Evolutionary conservation across 2,113 vertebrate species (phyloP).

Genomic region (Monopterus albus): DNA sequence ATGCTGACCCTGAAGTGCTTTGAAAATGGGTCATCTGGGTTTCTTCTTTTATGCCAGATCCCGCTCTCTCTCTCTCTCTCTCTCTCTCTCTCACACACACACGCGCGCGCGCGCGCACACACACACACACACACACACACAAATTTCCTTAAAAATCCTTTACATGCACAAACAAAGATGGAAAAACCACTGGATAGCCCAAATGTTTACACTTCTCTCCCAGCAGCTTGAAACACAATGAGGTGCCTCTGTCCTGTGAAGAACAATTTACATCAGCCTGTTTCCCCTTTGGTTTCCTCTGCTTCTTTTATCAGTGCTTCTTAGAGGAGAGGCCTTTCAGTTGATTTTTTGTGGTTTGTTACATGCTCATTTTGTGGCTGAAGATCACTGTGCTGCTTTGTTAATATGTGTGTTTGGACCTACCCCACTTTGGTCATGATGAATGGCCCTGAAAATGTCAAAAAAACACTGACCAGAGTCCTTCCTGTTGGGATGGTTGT

Average conservation of each 20-base stretch:
- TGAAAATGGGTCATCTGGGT: conserved; percentile 48
- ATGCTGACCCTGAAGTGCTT: conserved; percentile 34
- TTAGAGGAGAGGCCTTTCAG: conserved; percentile 1
- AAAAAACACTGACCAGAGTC: conserved; percentile 32
- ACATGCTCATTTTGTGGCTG: conserved; percentile 8
- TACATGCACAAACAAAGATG: conserved; percentile 14
- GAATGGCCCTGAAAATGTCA: conserved; percentile 45
- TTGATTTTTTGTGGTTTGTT: conserved; percentile 32
- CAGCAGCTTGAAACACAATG: conserved; percentile 18
- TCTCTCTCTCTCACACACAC: too few relatives aligned
- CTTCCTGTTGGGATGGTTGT: conserved; percentile 25
- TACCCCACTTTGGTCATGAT: conserved; percentile 14
- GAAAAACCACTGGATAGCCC: conserved; percentile 33
- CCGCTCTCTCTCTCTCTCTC: too few relatives aligned
- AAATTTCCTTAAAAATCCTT: conserved; percentile 39
- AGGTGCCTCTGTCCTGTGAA: conserved; percentile 10
- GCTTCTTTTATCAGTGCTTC: not conserved
- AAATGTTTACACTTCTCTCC: conserved; percentile 49
- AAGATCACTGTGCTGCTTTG: conserved; percentile 18
- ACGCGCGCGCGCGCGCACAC: too few relatives aligned
- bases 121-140: not conserved
- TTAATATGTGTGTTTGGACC: conserved; percentile 32
- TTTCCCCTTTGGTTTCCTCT: conserved; percentile 33
- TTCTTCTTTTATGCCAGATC: conserved; percentile 21
- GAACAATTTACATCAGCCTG: conserved; percentile 24